Percentiles rank a stretch among this genome's conserved stretches.
Evolutionary conservation across 2,888 invertebrate genomes (phyloP).

Genomic region (Boloria selene): DNA sequence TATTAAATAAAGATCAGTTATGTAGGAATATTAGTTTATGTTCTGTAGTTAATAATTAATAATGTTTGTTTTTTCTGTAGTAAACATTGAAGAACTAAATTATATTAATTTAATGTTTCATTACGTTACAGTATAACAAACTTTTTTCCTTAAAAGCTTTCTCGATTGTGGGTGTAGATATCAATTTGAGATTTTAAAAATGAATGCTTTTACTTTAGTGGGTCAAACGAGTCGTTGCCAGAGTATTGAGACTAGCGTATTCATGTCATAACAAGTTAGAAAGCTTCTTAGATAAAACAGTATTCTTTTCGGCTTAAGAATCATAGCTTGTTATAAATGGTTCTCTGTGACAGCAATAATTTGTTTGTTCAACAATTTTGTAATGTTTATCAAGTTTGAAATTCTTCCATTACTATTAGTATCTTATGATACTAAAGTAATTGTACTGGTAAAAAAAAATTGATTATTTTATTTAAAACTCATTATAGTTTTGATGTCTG

Average conservation of each 20-base stretch:
- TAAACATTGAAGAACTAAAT: too few species aligned
- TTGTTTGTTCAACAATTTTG: background rate
- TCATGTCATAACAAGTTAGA: constrained; percentile 29
- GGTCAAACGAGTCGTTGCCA: constrained; percentile 26
- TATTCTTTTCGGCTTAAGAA: constrained; percentile 8
- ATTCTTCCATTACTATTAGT: background rate
- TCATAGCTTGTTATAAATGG: background rate
- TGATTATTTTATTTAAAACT: too few species aligned
- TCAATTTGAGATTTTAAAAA: constrained; percentile 31
- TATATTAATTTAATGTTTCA: background rate
- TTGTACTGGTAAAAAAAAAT: too few species aligned
- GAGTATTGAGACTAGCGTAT: constrained; percentile 26
- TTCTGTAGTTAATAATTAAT: too few species aligned
- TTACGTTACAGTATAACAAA: constrained; percentile 6
- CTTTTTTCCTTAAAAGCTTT: constrained; percentile 17
- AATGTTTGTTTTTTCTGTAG: too few species aligned
- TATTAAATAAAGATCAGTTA: too few species aligned
- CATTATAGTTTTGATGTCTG: too few species aligned
- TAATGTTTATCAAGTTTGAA: background rate
- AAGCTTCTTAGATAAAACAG: constrained; percentile 25
- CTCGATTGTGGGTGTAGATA: constrained; percentile 23
- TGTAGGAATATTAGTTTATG: too few species aligned
- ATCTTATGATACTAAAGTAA: too few species aligned
- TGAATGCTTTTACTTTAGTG: constrained; percentile 28
- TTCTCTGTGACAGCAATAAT: constrained; percentile 7